Base-by-base conservation (phyloP, 2,797 vertebrate species). In the Eupleurogrammus muticus region DNA sequence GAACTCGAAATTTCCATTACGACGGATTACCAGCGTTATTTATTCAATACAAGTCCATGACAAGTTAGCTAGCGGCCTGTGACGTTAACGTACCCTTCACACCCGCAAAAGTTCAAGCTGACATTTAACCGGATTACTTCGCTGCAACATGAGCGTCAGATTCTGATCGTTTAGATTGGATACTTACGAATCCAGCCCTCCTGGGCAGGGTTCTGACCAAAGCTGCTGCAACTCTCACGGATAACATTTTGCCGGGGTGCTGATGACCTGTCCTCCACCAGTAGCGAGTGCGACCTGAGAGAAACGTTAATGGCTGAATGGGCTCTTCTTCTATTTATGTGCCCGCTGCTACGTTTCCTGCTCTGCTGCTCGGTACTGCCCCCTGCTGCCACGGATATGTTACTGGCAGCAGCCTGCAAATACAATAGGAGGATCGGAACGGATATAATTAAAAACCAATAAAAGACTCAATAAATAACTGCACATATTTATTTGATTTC, bases 191-290 rank as follows among this genome's bases (percentile, higher is more conserved):
- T 77, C 94, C 94, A 20, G 95, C 94, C 74, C 96, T 94, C 40
- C 95, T 91, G 16, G 96, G 96, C 9, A 97, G 85, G 48, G 82
- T 82, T 77, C 96, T 96, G 84, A 88, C 95, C 44, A 98, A 89
- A 23, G 93, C 93, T 73, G 96, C 95, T 35, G 95, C 96, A 10
- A 97, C 93, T 54, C 97, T 97, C 88, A 96, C 95, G 24, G 96
- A 96, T 87, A 97, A 82, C 97, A 98, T n/a, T n/a, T n/a, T n/a
- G n/a, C n/a, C n/a, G n/a, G n/a, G n/a, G n/a, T 98, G 53, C 50
- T 77, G 64, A 17, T 52, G 46, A 62, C 50, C 48, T 56, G 24
- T 85, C 55, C 88, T 87, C 75, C 87, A 87, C 81, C 88, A 77
- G 61, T 50, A 60, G 77, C 47, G n/a, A n/a, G n/a, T 34, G 32